phyloP scores from a whole-genome alignment of 2,888 invertebrate genomes.

The Acanthococcus lagerstroemiae region DNA sequence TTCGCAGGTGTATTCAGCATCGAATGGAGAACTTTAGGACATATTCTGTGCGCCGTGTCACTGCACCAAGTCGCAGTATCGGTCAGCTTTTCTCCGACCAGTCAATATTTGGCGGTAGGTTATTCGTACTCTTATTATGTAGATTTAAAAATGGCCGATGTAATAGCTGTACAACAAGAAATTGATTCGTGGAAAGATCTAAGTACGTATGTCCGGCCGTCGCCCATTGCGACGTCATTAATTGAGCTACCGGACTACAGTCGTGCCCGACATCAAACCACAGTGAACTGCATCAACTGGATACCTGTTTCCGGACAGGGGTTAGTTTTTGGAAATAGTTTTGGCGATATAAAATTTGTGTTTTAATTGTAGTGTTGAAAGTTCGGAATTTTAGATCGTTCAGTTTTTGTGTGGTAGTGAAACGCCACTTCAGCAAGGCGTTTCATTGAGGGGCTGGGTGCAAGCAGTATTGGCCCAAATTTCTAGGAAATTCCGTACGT shows the following conservation, averaged over 20 bases:
- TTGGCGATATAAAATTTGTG: constrained; percentile 55
- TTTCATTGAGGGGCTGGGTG: too few relatives aligned
- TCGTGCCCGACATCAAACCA: constrained; percentile 48
- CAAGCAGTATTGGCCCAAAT: too few relatives aligned
- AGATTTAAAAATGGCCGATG: constrained; percentile 17
- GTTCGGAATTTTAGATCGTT: too few relatives aligned
- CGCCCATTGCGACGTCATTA: constrained; percentile 24
- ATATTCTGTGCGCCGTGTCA: constrained; percentile 65
- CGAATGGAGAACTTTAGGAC: constrained; percentile 61
- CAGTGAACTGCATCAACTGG: constrained; percentile 76
- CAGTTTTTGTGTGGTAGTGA: too few relatives aligned
- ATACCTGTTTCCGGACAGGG: constrained; percentile 73
- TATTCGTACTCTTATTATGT: constrained; percentile 55
- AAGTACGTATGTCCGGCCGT: background rate
- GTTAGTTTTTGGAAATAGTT: constrained; percentile 74
- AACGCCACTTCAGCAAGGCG: too few relatives aligned
- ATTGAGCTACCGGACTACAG: constrained; percentile 30
- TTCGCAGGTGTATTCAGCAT: constrained; percentile 65
- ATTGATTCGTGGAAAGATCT: constrained; percentile 31
- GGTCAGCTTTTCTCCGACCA: constrained; percentile 72
- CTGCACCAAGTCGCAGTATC: constrained; percentile 72
- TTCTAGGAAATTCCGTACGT: too few relatives aligned
- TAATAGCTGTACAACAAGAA: constrained; percentile 37
- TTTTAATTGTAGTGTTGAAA: too few relatives aligned
- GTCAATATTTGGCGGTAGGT: constrained; percentile 68